Percentiles rank a stretch among this genome's conserved stretches.
These are phyloP conservation scores for Hormaphis cornu DNA, from an alignment of 1,140 invertebrate species.

Conservation along the genomic window DNA sequence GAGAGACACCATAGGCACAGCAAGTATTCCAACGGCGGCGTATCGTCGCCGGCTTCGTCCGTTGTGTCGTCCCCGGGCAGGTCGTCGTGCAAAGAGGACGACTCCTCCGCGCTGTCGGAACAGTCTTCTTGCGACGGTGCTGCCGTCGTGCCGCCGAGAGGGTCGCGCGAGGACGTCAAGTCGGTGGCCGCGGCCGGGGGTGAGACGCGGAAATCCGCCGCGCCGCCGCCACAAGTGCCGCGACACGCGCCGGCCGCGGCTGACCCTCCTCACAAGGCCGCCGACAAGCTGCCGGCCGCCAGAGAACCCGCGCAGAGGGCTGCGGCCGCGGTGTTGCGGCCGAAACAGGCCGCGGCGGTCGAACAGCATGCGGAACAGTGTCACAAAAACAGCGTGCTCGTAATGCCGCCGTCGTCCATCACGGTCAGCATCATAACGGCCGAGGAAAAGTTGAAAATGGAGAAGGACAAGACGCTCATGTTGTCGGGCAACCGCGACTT, in stretches of 20 bases:
- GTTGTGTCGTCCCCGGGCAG: background rate
- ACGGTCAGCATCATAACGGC: slow-evolving; percentile 39
- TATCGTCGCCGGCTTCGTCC: background rate
- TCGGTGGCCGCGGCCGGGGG: background rate
- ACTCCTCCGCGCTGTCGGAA: background rate
- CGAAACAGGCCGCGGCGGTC: background rate
- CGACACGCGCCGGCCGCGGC: background rate
- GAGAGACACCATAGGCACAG: slow-evolving; percentile 16
- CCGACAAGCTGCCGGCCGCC: background rate
- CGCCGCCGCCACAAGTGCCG: background rate
- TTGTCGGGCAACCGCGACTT: slow-evolving; percentile 27
- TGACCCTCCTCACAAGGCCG: background rate
- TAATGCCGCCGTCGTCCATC: slow-evolving; percentile 37
- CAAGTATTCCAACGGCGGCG: background rate
- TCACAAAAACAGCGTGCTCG: slow-evolving; percentile 8
- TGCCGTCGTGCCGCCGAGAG: background rate
- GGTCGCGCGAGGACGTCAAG: background rate
- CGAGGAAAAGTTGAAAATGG: slow-evolving; percentile 37
- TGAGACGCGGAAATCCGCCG: background rate
- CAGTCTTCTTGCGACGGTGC: background rate
- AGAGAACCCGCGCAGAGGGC: background rate
- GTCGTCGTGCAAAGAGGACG: slow-evolving; percentile 16
- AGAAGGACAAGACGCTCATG: slow-evolving; percentile 36
- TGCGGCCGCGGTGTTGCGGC: no score
- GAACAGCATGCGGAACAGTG: background rate